Conservation (phyloP, 1,140 invertebrate species). For the Ceratina calcarata region DNA sequence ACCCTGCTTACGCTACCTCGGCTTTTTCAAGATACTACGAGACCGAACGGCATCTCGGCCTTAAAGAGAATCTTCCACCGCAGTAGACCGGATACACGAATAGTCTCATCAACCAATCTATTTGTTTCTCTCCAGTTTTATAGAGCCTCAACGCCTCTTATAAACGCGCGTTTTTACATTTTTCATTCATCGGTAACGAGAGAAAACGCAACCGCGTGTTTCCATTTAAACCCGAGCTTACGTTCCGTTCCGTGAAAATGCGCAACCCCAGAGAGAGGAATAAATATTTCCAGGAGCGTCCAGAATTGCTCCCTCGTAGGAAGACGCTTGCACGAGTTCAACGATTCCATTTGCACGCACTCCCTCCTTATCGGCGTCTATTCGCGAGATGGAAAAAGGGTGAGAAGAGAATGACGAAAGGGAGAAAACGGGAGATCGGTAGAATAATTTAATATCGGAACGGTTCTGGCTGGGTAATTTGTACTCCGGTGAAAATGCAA, state of each 20-base stretch:
- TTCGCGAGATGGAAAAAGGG: not conserved
- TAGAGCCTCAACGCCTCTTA: no score
- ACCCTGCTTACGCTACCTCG: constrained; percentile 43
- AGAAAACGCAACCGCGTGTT: constrained; percentile 4
- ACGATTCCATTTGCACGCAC: constrained; percentile 30
- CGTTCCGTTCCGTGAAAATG: not conserved
- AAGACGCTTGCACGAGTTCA: not conserved
- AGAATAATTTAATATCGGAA: constrained; percentile 26
- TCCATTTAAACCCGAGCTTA: not conserved
- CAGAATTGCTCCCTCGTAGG: not conserved
- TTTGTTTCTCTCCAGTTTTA: no score
- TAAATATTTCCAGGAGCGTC: constrained; percentile 26
- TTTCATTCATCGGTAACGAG: not conserved
- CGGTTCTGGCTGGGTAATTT: constrained; percentile 19
- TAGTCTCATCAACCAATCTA: not conserved
- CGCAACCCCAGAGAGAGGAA: not conserved
- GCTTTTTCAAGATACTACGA: constrained; percentile 40
- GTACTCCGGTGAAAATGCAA: no score
- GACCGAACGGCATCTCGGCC: not conserved
- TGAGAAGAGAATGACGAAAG: not conserved
- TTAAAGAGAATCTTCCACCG: constrained; percentile 16
- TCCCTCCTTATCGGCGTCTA: not conserved
- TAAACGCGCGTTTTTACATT: not conserved
- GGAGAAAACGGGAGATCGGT: not conserved
- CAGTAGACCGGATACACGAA: not conserved